Conservation (phyloP, 2,113 vertebrate genomes). For the Beaufortia kweichowensis region DNA sequence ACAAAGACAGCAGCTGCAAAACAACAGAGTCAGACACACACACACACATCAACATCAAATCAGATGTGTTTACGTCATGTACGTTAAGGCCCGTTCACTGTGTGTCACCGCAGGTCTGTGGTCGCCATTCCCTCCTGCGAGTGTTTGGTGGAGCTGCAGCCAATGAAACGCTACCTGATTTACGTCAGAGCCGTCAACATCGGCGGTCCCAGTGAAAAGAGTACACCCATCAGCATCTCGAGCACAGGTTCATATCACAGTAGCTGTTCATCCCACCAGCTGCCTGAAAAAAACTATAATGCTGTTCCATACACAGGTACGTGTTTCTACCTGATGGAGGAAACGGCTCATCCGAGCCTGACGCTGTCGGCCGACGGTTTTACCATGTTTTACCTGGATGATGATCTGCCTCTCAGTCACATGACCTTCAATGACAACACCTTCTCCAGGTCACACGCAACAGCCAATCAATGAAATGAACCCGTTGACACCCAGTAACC, state of each 20-base stretch:
- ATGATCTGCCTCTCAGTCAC: slow-evolving; percentile 75
- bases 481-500: too few species aligned
- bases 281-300: background rate
- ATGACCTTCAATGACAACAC: slow-evolving; percentile 73
- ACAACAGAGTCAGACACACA: slow-evolving; percentile 65
- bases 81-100: too few species aligned
- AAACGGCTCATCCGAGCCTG: slow-evolving; percentile 86
- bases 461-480: too few species aligned
- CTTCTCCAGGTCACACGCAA: slow-evolving; percentile 81
- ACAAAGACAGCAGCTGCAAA: slow-evolving; percentile 37
- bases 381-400: slow-evolving; percentile 80
- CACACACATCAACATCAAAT: too few species aligned
- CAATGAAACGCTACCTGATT: slow-evolving; percentile 75
- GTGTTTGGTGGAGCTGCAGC: slow-evolving; percentile 86
- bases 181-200: slow-evolving; percentile 84
- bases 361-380: slow-evolving; percentile 87
- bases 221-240: slow-evolving; percentile 72
- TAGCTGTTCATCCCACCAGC: too few species aligned
- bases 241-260: slow-evolving; percentile 80
- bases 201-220: slow-evolving; percentile 86
- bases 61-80: too few species aligned
- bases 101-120: slow-evolving; percentile 74
- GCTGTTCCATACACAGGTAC: slow-evolving; percentile 75
- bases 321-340: slow-evolving; percentile 83
- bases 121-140: slow-evolving; percentile 91